phyloP scores from a whole-genome alignment of 2,888 invertebrate genomes.

The Cataglyphis altisquamis region DNA sequence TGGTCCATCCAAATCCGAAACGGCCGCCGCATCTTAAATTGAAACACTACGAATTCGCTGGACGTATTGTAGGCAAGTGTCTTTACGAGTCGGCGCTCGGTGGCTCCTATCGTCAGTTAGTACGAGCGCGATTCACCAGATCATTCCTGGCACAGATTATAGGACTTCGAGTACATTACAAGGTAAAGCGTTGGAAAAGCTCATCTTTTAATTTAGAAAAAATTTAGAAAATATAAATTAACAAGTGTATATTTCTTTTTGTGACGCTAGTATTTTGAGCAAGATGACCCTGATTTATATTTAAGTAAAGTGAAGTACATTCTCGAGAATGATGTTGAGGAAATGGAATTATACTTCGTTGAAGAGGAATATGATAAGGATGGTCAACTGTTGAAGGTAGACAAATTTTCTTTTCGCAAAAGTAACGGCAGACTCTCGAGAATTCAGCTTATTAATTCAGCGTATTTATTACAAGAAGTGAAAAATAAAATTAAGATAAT shows the following conservation, averaged over 20 bases:
- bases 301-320: constrained; percentile 97
- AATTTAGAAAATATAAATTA: not conserved
- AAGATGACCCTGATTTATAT: constrained; percentile 97
- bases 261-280: constrained; percentile 93
- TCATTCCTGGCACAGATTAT: constrained; percentile 98
- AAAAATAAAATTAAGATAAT: not conserved
- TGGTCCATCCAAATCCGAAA: constrained; percentile 95
- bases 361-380: constrained; percentile 95
- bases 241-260: constrained; percentile 60
- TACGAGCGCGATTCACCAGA: constrained; percentile 95
- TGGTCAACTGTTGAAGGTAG: constrained; percentile 92
- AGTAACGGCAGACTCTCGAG: not conserved
- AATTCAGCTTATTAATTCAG: not conserved
- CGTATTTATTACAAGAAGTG: not conserved
- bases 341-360: constrained; percentile 94
- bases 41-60: constrained; percentile 97
- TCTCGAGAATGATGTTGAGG: constrained; percentile 95
- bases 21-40: constrained; percentile 93
- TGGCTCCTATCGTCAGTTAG: constrained; percentile 95
- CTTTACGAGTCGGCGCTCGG: constrained; percentile 97
- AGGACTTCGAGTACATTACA: constrained; percentile 96
- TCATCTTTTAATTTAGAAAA: not conserved
- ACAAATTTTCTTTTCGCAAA: not conserved
- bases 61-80: constrained; percentile 97
- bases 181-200: constrained; percentile 87